These are phyloP conservation scores for Helicorthomorpha holstii DNA, from an alignment of 1,140 invertebrate genomes.

Conservation along the genomic window DNA sequence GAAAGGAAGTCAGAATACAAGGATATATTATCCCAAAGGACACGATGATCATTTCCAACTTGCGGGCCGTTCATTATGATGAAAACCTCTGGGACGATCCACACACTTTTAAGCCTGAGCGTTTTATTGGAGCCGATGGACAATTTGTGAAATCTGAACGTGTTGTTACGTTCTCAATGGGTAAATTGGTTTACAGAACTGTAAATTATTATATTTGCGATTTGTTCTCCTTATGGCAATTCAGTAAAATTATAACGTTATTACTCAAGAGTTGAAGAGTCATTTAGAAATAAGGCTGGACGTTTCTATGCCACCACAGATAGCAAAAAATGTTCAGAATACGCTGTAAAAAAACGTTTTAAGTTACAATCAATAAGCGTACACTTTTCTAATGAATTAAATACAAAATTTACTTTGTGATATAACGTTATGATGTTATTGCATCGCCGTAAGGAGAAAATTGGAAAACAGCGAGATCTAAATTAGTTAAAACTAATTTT, in stretches of 20 bases:
- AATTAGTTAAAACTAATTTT: neutral
- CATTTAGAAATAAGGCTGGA: neutral
- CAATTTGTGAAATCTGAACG: constrained; percentile 34
- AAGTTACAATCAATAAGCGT: too few species aligned
- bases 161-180: constrained; percentile 50
- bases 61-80: constrained; percentile 50
- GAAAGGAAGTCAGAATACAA: constrained; percentile 3
- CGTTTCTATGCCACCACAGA: too few species aligned
- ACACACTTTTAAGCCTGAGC: constrained; percentile 47
- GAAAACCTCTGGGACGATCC: constrained; percentile 44
- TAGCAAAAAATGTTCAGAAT: too few species aligned
- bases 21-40: constrained; percentile 21
- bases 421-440: too few species aligned
- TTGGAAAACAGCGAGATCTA: too few species aligned
- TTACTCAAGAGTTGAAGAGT: too few species aligned
- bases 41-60: constrained; percentile 45
- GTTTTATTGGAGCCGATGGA: constrained; percentile 48
- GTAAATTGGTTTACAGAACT: constrained; percentile 25
- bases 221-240: too few species aligned
- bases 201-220: too few species aligned
- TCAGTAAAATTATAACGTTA: too few species aligned
- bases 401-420: too few species aligned
- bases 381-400: too few species aligned
- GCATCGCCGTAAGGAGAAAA: too few species aligned
- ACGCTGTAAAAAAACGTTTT: neutral